Evolutionary conservation across 2,888 invertebrate genomes (phyloP), one percentile per base, ranked within the genome.

Genomic region (Glaucopsyche alexis): DNA sequence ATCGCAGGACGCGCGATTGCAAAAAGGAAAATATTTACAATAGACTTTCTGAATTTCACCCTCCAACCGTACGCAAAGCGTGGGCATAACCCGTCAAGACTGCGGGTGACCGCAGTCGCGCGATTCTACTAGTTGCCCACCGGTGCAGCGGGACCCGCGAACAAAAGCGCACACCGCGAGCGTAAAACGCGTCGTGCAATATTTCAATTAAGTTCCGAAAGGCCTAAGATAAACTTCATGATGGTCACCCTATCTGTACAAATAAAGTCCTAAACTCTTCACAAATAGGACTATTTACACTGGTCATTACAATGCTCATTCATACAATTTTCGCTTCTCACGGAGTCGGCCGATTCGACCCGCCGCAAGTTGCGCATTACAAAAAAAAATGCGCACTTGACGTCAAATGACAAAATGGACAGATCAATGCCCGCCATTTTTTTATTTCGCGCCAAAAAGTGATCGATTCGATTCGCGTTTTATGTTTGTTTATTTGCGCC

Each of bases 381-480:
- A 47, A 60, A 60, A 60, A 60, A 55, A 60, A 2, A n/a, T 55
- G 60, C 76, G 74, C 74, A 78, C 81, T 79, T 83, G 84, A 83
- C 81, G 76, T 77, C 29, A 60, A 14, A 60, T 29, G 29, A 29
- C 60, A 60, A 60, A 60, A 29, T 72, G 76, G 79, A 77, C 79
- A 77, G 75, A 72, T 80, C 78, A 78, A 72, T 76, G 66, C 73
- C n/a, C 65, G 45, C 74, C 55, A 74, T 74, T 77, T 77, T 87
- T 86, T 85, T 85, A 80, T 79, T 71, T 69, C 74, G 81, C 74
- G 52, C 76, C 75, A 80, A 82, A 79, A 76, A 83, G 70, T 91
- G 91, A 91, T 91, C 87, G 91, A 91, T 91, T 87, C 80, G 90
- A 83, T 85, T 70, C 82, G 84, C 87, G 88, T 86, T 87, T 90